Evolutionary conservation across 2,888 invertebrate genomes (phyloP).

Genomic region (Agrochola lychnidis): DNA sequence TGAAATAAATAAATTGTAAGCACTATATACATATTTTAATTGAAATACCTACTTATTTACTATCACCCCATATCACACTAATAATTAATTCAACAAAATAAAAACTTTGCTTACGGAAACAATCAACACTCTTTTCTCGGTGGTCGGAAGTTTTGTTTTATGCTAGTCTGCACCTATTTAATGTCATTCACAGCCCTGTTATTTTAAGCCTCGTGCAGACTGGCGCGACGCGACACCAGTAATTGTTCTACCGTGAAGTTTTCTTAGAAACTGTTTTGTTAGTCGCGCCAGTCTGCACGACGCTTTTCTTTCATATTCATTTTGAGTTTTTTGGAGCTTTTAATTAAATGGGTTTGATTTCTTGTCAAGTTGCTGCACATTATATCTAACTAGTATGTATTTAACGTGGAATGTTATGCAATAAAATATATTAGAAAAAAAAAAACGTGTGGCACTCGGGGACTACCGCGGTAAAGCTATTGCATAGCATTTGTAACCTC

Average conservation of each 20-base stretch:
- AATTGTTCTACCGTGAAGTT: too few relatives aligned
- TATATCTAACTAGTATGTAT: background rate
- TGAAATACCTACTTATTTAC: constrained; percentile 26
- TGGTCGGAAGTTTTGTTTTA: background rate
- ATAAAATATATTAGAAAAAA: background rate
- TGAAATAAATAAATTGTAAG: constrained; percentile 26
- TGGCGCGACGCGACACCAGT: too few relatives aligned
- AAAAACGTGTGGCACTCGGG: too few relatives aligned
- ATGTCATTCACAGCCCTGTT: constrained; percentile 12
- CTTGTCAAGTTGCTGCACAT: background rate
- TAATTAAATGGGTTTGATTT: background rate
- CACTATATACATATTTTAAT: constrained; percentile 30
- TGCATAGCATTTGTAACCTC: too few relatives aligned
- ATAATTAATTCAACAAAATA: constrained; percentile 17
- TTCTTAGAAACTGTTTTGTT: too few relatives aligned
- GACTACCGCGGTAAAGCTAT: too few relatives aligned
- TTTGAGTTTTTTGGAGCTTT: background rate
- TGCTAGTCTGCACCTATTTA: background rate
- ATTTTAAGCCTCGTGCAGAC: background rate
- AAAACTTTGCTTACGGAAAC: background rate
- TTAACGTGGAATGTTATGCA: background rate
- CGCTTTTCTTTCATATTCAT: background rate
- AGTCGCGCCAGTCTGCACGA: too few relatives aligned
- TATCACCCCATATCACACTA: constrained; percentile 23
- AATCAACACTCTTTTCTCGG: background rate